Percentiles rank a stretch among this genome's conserved stretches.
phyloP scores from a whole-genome alignment of 2,797 vertebrate genomes.

The Synaphobranchus kaupii region DNA sequence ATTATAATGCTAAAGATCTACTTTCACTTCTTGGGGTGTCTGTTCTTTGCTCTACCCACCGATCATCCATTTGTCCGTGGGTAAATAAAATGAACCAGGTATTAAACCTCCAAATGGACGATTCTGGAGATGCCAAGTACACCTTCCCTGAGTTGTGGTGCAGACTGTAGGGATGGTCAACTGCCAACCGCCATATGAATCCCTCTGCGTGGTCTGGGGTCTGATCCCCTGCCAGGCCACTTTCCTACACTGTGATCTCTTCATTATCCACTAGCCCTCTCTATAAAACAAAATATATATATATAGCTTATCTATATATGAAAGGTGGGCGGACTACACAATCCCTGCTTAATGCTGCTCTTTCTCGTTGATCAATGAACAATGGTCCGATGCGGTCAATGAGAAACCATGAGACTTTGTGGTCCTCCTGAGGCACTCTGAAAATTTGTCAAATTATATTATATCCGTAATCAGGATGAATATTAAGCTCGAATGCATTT shows the following conservation, averaged over 20 bases:
- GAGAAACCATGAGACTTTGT: neutral
- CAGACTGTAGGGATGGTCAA: too few species aligned
- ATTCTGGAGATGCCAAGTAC: too few species aligned
- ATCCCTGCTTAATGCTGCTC: neutral
- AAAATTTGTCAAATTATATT: neutral
- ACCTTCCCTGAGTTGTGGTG: too few species aligned
- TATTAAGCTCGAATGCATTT: neutral
- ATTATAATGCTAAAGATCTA: neutral
- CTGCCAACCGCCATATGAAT: too few species aligned
- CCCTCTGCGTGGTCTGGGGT: too few species aligned
- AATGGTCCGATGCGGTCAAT: neutral
- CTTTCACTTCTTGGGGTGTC: neutral
- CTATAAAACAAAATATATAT: too few species aligned
- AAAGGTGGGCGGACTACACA: neutral
- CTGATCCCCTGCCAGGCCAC: too few species aligned
- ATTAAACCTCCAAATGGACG: neutral
- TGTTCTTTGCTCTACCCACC: neutral
- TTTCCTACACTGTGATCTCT: too few species aligned
- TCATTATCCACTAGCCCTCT: too few species aligned
- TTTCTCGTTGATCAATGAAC: neutral
- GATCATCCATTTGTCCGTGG: neutral
- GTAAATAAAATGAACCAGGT: too few species aligned
- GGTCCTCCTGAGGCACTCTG: neutral
- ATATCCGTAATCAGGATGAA: neutral
- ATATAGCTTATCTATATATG: too few species aligned